A percentile compares a stretch with the other conserved stretches of the same genome.
Conservation (phyloP, 2,888 invertebrate species). For the Scaptomyza tumidula region DNA sequence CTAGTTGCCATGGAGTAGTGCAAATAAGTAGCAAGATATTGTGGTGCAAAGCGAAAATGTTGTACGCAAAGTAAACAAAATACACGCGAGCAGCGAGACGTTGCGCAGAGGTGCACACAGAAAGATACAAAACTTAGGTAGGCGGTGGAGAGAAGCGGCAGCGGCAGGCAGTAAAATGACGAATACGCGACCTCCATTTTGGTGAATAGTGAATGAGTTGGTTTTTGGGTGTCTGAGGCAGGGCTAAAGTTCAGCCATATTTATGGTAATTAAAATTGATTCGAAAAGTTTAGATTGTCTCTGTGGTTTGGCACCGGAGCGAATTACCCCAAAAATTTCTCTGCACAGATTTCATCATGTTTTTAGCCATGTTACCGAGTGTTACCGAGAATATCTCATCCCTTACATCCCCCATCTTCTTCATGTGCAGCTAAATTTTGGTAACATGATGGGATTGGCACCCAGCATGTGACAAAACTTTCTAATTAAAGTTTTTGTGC, state of each 20-base stretch:
- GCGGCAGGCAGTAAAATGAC: constrained; percentile 49
- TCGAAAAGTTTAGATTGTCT: constrained; percentile 81
- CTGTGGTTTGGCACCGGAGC: constrained; percentile 63
- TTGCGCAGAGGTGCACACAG: constrained; percentile 21
- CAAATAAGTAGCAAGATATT: constrained; percentile 56
- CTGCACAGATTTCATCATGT: constrained; percentile 50
- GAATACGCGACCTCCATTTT: constrained; percentile 54
- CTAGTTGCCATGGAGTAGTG: constrained; percentile 49
- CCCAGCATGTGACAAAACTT: constrained; percentile 77
- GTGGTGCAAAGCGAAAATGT: constrained; percentile 23
- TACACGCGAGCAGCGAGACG: constrained; percentile 26
- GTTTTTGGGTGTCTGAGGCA: constrained; percentile 34
- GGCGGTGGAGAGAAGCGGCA: constrained; percentile 13
- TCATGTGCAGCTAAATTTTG: constrained; percentile 19
- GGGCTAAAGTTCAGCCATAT: constrained; percentile 71
- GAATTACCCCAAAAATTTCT: constrained; percentile 42
- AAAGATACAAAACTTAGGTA: constrained; percentile 52
- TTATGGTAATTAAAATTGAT: constrained; percentile 82
- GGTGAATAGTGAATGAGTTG: constrained; percentile 38
- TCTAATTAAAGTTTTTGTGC: constrained; percentile 77
- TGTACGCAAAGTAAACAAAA: constrained; percentile 53
- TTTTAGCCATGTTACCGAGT: constrained; percentile 43
- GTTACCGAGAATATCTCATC: constrained; percentile 28
- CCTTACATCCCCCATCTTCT: constrained; percentile 1
- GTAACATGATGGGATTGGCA: constrained; percentile 45